Conservation (phyloP, 1,140 invertebrate species). For the Acromyrmex echinatior region DNA sequence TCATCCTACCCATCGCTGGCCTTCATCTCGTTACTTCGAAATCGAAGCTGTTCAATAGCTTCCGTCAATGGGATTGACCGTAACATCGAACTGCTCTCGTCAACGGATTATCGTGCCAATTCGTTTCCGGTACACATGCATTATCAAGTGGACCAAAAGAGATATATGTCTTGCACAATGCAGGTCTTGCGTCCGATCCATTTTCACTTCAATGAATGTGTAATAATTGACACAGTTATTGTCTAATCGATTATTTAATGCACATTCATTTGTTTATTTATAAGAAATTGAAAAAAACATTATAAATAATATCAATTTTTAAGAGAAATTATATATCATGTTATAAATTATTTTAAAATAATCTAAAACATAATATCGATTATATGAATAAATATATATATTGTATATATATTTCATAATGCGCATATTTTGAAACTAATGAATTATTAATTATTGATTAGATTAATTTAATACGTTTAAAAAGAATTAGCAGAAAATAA, state of each 20-base stretch:
- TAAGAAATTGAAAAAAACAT: not conserved
- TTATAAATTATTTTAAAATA: not conserved
- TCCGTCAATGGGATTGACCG: slow-evolving; percentile 38
- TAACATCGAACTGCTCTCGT: slow-evolving; percentile 39
- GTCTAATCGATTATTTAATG: not conserved
- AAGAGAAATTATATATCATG: not conserved
- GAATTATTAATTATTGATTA: slow-evolving; percentile 18
- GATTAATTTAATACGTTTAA: not conserved
- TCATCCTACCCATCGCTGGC: slow-evolving; percentile 48
- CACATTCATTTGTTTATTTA: slow-evolving; percentile 10
- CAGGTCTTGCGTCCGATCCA: not conserved
- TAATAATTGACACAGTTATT: not conserved
- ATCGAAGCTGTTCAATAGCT: slow-evolving; percentile 35
- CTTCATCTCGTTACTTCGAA: slow-evolving; percentile 50
- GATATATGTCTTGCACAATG: slow-evolving; percentile 2
- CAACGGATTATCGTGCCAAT: slow-evolving; percentile 55
- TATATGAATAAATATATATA: not conserved
- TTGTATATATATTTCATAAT: not conserved
- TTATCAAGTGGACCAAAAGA: slow-evolving; percentile 21
- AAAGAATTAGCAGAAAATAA: not conserved
- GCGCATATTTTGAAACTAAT: not conserved
- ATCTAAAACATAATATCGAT: not conserved
- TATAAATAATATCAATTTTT: not conserved
- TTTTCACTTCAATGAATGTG: not conserved
- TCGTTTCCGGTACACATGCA: slow-evolving; percentile 25